Percentiles rank a stretch among this genome's conserved stretches.
phyloP scores from a whole-genome alignment of 2,797 vertebrate genomes.

The Sebastolobus altivelis region DNA sequence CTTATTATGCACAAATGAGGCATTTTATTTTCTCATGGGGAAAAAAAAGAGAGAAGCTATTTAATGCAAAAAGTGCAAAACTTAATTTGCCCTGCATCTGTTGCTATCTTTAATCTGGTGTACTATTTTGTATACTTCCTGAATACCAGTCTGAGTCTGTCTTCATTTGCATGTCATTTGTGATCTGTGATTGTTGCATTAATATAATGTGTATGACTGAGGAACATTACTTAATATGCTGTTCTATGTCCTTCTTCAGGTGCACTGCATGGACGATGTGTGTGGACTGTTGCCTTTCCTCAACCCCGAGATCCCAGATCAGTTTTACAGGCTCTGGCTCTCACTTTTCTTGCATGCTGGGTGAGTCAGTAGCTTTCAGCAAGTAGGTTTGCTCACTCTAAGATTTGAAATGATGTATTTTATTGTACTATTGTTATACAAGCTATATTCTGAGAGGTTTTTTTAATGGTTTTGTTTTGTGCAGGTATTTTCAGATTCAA shows the following conservation, averaged over 20 bases:
- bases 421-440: background rate
- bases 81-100: background rate
- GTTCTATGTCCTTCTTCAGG: slow-evolving; percentile 78
- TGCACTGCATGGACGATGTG: slow-evolving; percentile 98
- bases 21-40: background rate
- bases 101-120: background rate
- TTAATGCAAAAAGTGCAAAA: background rate
- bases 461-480: background rate
- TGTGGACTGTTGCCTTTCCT: slow-evolving; percentile 98
- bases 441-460: background rate
- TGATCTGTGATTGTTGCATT: slow-evolving; percentile 1
- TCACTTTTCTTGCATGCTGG: slow-evolving; percentile 97
- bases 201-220: background rate
- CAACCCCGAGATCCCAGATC: slow-evolving; percentile 97
- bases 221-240: background rate
- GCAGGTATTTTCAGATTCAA: background rate
- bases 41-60: background rate
- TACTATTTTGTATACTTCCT: background rate
- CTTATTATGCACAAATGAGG: background rate
- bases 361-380: slow-evolving; percentile 81
- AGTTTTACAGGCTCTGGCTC: slow-evolving; percentile 98
- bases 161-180: background rate
- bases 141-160: background rate
- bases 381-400: background rate
- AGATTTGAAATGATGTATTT: background rate